phyloP scores from a whole-genome alignment of 2,113 vertebrate genomes.

The Anoura caudifer region DNA sequence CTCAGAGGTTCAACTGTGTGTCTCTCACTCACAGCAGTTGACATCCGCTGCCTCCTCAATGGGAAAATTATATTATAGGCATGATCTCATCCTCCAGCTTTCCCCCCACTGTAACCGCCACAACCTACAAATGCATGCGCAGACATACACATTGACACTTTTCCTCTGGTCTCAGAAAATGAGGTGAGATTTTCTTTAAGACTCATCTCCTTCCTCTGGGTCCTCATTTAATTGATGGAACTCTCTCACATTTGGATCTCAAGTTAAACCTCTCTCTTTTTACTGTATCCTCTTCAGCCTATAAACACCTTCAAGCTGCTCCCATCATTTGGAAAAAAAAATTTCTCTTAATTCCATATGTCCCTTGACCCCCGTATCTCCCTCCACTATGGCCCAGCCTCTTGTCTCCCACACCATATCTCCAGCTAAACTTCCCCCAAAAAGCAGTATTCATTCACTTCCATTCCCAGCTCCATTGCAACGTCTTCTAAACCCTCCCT shows the following conservation, averaged over 20 bases:
- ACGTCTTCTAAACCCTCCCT: not conserved
- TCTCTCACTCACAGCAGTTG: not conserved
- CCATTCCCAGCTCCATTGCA: not conserved
- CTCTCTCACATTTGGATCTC: not conserved
- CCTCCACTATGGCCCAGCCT: not conserved
- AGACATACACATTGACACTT: not conserved
- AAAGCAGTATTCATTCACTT: not conserved
- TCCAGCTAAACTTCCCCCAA: not conserved
- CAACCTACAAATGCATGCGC: not conserved
- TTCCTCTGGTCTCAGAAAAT: not conserved
- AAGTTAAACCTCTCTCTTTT: not conserved
- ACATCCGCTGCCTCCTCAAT: not conserved
- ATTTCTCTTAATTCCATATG: not conserved
- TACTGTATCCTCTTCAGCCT: not conserved
- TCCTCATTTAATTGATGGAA: not conserved
- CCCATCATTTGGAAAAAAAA: not conserved
- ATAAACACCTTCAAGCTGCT: not conserved
- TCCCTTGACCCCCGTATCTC: not conserved
- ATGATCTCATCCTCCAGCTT: not conserved
- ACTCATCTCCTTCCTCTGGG: not conserved
- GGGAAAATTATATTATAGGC: not conserved
- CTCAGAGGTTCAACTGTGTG: not conserved
- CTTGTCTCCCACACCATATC: not conserved
- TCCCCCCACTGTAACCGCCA: not conserved
- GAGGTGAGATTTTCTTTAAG: not conserved